Evolutionary conservation across 2,888 invertebrate genomes (phyloP).

Genomic region (Hyles lineata): DNA sequence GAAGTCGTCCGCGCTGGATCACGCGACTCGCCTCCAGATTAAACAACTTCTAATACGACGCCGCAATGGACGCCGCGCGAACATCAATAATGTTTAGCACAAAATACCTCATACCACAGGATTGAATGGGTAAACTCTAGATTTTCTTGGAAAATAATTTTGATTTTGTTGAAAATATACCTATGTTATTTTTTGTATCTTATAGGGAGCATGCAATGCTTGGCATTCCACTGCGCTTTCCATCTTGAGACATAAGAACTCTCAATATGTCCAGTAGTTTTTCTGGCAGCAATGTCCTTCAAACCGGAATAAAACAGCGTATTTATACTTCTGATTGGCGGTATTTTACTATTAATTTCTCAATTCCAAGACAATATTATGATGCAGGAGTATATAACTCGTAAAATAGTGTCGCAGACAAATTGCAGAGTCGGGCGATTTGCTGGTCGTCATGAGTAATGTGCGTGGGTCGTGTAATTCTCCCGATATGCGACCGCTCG

Average conservation of each 20-base stretch:
- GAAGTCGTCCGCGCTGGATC: conserved; percentile 15
- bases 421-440: not conserved
- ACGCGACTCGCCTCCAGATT: conserved; percentile 21
- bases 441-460: not conserved
- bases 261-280: too few species aligned
- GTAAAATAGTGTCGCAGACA: not conserved
- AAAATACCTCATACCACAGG: not conserved
- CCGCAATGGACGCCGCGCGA: conserved; percentile 2
- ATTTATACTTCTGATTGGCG: too few species aligned
- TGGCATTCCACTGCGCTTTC: too few species aligned
- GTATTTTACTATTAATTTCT: too few species aligned
- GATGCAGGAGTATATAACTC: not conserved
- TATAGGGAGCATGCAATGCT: too few species aligned
- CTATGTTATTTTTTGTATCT: too few species aligned
- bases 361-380: not conserved
- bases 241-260: too few species aligned
- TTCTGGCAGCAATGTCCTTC: too few species aligned
- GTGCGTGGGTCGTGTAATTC: not conserved
- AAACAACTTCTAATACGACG: conserved; percentile 15
- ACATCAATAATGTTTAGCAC: not conserved
- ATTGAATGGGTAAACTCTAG: not conserved
- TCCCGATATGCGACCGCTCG: not conserved
- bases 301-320: too few species aligned
- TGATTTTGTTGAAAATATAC: too few species aligned
- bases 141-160: too few species aligned